Evolutionary conservation across 1,140 invertebrate species (phyloP), one percentile per base, ranked within the genome.

Genomic region (Lerema accius): DNA sequence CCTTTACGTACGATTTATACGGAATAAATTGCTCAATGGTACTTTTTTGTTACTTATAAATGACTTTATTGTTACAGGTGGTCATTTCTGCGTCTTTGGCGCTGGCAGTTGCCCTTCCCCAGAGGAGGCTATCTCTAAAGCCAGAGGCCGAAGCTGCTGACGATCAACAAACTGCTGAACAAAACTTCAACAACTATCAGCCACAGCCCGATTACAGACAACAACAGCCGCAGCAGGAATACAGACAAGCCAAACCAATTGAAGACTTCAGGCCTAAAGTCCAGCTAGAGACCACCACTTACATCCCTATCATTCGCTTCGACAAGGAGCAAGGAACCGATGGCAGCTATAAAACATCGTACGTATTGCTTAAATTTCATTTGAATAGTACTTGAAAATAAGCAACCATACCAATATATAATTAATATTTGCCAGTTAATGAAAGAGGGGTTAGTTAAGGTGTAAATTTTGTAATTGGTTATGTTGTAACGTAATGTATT

Each of bases 241-340:
- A 75, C 78, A 84, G 82, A 63, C 80, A 75, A 35, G 46, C 75
- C 9, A 80, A 79, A 56, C 76, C 62, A 7, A 53, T 83, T 23
- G 78, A 89, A 10, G 83, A 89, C 73, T 81, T 86, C 73, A 83
- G 87, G 63, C 80, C 84, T 19, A 89, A 82, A 68, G 75, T 84
- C 16, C 78, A 82, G 48, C 51, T 90, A 49, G 89, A 92, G 35
- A 93, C 92, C 0, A 94, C 95, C 42, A 96, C 95, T 3, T 94
- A 92, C 68, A 95, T 96, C 67, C 95, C 95, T 13, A 96, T 96
- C 76, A 93, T 96, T 56, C 93, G 93, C 67, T 96, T 95, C 84
- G 95, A 96, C 68, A 96, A 96, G 73, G 94, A 96, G 79, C 95
- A 96, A 73, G 94, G 94, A 48, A 94, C 94, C 61, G 95, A 96